These are phyloP conservation scores for Phaonia tiefii DNA, from an alignment of 2,888 invertebrate genomes.

Conservation along the genomic window DNA sequence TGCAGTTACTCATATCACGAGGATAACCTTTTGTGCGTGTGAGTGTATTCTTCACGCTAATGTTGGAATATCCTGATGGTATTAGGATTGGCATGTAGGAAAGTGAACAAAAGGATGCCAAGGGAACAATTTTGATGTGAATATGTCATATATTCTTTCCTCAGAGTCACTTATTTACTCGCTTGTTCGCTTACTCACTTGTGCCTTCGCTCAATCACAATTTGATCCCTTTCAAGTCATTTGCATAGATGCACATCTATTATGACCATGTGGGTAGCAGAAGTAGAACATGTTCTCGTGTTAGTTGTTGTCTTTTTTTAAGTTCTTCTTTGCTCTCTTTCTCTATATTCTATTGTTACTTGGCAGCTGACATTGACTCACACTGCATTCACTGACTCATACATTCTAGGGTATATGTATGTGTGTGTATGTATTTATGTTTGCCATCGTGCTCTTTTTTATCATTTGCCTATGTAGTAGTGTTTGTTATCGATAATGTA, in stretches of 20 bases:
- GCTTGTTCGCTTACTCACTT: not conserved
- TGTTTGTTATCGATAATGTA: conserved; percentile 61
- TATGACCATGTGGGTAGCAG: not conserved
- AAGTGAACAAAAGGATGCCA: not conserved
- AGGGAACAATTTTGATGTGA: not conserved
- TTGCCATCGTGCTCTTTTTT: not conserved
- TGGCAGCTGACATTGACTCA: conserved; percentile 63
- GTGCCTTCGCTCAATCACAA: conserved; percentile 22
- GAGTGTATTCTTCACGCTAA: too few relatives aligned
- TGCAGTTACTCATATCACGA: conserved; percentile 29
- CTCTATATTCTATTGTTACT: conserved; percentile 43
- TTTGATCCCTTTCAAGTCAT: conserved; percentile 51
- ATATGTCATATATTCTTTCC: conserved; percentile 59
- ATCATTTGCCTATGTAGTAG: conserved; percentile 21
- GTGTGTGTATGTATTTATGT: too few relatives aligned
- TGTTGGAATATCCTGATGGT: too few relatives aligned
- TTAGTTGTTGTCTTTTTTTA: not conserved
- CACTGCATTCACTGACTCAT: conserved; percentile 22
- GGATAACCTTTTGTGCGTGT: conserved; percentile 30
- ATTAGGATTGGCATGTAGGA: conserved; percentile 4
- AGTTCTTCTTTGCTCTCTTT: not conserved
- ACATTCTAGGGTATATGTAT: too few relatives aligned
- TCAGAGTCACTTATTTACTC: not conserved
- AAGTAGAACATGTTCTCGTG: too few relatives aligned
- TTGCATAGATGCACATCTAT: conserved; percentile 56